Evolutionary conservation across 2,888 invertebrate species (phyloP).

Genomic region (Tineola bisselliella): DNA sequence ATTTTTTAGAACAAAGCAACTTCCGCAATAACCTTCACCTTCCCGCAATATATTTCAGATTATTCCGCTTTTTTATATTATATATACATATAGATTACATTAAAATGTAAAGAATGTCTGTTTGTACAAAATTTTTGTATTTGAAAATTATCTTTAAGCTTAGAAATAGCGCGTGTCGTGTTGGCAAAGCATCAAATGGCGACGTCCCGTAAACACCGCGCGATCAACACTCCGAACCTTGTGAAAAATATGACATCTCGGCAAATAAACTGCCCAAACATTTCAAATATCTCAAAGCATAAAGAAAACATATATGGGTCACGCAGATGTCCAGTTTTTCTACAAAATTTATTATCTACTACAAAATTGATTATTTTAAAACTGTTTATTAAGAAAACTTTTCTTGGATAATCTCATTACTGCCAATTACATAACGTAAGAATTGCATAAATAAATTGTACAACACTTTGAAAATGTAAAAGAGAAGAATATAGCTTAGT

Average conservation of each 20-base stretch:
- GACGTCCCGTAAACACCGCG: conserved; percentile 34
- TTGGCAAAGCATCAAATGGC: conserved; percentile 52
- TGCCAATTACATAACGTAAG: neutral
- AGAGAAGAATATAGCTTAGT: too few species aligned
- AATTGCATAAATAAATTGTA: neutral
- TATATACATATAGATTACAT: neutral
- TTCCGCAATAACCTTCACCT: neutral
- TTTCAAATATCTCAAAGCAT: conserved; percentile 31
- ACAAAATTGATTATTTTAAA: neutral
- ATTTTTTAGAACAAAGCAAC: neutral
- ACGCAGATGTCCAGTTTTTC: conserved; percentile 19
- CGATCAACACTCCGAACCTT: conserved; percentile 21
- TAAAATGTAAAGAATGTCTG: neutral
- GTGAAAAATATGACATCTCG: conserved; percentile 43
- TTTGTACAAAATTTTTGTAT: neutral
- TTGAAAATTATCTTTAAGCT: conserved; percentile 19
- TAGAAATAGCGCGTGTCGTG: conserved; percentile 50
- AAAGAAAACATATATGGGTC: conserved; percentile 23
- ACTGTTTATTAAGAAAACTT: neutral
- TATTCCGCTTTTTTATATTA: too few species aligned
- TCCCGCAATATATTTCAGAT: neutral
- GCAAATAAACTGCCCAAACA: conserved; percentile 35
- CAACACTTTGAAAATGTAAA: neutral
- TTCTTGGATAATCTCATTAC: neutral
- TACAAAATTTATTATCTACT: neutral